phyloP scores from a whole-genome alignment of 2,113 vertebrate species.

The Nannospalax galili region DNA sequence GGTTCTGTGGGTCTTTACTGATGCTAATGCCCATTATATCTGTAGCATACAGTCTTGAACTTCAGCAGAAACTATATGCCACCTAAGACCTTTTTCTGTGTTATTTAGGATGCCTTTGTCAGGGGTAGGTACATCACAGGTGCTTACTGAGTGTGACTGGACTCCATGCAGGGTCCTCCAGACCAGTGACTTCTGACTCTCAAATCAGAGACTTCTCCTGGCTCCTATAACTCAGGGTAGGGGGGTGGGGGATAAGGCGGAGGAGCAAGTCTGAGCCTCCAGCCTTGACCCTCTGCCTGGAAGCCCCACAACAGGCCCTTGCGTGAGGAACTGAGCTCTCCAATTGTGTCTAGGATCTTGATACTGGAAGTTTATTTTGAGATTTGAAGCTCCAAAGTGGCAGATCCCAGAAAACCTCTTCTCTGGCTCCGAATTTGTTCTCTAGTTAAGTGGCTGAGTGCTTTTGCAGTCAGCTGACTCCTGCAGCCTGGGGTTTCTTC shows the following conservation, averaged over 20 bases:
- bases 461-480: slow-evolving; percentile 73
- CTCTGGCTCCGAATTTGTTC: slow-evolving; percentile 76
- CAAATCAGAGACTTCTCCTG: not conserved
- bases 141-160: not conserved
- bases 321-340: slow-evolving; percentile 76
- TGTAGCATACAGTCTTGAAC: not conserved
- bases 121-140: not conserved
- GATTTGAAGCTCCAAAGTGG: slow-evolving; percentile 80
- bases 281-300: slow-evolving; percentile 62
- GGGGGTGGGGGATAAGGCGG: not conserved
- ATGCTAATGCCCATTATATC: no score
- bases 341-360: slow-evolving; percentile 64
- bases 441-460: slow-evolving; percentile 79
- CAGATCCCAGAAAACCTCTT: slow-evolving; percentile 83
- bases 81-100: not conserved
- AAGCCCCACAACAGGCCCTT: slow-evolving; percentile 53
- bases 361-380: slow-evolving; percentile 81
- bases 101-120: not conserved
- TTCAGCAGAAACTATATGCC: not conserved
- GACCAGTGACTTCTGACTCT: not conserved
- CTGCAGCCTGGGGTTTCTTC: slow-evolving; percentile 48
- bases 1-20: not conserved
- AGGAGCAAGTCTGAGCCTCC: not conserved
- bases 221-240: not conserved
- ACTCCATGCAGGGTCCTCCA: not conserved